These are phyloP conservation scores for Corythaixoides concolor DNA, from an alignment of 2,113 vertebrate species.

Conservation along the genomic window DNA sequence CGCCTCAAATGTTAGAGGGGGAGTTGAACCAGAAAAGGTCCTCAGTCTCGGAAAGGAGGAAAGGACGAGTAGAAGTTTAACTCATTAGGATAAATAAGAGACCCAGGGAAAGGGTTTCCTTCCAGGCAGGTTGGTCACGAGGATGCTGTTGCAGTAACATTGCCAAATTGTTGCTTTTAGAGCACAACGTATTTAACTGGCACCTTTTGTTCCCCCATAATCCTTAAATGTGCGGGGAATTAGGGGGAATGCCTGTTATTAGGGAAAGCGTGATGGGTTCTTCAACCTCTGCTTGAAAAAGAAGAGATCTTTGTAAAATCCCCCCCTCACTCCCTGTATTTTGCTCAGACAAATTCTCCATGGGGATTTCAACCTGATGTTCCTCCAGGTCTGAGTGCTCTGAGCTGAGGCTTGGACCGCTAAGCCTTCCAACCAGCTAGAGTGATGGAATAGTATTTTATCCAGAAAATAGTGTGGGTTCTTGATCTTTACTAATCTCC, in stretches of 20 bases:
- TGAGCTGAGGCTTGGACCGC: rapidly evolving
- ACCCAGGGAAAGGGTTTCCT: background rate
- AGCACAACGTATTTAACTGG: rapidly evolving
- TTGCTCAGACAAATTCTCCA: background rate
- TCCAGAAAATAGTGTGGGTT: background rate
- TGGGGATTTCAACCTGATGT: background rate
- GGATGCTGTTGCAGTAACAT: no score
- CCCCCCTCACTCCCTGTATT: rapidly evolving
- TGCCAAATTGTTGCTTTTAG: background rate
- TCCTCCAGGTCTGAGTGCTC: background rate
- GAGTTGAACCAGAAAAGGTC: conserved; percentile 28
- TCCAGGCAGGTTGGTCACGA: rapidly evolving
- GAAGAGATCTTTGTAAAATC: background rate
- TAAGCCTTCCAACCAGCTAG: background rate
- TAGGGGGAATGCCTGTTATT: background rate
- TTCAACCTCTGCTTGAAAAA: background rate
- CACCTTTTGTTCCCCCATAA: background rate
- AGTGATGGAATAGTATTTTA: background rate
- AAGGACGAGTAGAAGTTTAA: background rate
- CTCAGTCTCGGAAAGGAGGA: background rate
- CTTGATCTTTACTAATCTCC: rapidly evolving
- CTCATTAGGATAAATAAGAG: background rate
- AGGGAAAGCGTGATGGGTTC: background rate
- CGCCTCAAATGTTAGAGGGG: background rate
- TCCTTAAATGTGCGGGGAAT: background rate